Percentiles rank a stretch among this genome's conserved stretches.
These are phyloP conservation scores for Apeira syringaria DNA, from an alignment of 2,888 invertebrate genomes.

Conservation along the genomic window DNA sequence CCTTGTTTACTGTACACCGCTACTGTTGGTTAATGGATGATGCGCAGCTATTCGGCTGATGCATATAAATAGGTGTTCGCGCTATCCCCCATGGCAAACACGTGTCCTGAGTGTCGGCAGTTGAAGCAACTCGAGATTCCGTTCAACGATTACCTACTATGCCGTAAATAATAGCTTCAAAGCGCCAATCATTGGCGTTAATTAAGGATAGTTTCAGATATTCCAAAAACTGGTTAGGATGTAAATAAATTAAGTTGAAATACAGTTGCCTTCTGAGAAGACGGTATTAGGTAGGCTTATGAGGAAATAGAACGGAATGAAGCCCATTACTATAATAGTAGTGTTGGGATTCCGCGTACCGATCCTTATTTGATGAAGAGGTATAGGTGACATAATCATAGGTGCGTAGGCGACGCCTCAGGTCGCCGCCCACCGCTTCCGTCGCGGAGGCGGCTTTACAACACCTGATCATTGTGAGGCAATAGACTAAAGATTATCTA, in stretches of 20 bases:
- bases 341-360: constrained; percentile 50
- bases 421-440: constrained; percentile 76
- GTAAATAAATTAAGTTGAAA: constrained; percentile 32
- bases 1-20: constrained; percentile 53
- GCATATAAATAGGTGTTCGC: constrained; percentile 58
- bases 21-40: constrained; percentile 67
- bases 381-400: constrained; percentile 72
- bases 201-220: constrained; percentile 40
- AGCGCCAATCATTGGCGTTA: constrained; percentile 39
- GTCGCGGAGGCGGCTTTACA: constrained; percentile 67
- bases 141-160: constrained; percentile 47
- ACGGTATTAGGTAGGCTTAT: constrained; percentile 31
- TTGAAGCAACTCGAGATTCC: constrained; percentile 47
- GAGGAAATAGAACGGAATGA: constrained; percentile 33
- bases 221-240: constrained; percentile 35
- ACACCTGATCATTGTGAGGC: constrained; percentile 70
- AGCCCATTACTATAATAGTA: constrained; percentile 36
- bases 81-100: constrained; percentile 52
- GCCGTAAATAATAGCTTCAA: constrained; percentile 42
- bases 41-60: constrained; percentile 48
- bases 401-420: constrained; percentile 64
- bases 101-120: constrained; percentile 49
- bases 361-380: constrained; percentile 69
- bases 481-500: constrained; percentile 43
- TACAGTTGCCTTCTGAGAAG: constrained; percentile 29